phyloP scores from a whole-genome alignment of 2,888 invertebrate species.

The Neocrepidodera transversa region DNA sequence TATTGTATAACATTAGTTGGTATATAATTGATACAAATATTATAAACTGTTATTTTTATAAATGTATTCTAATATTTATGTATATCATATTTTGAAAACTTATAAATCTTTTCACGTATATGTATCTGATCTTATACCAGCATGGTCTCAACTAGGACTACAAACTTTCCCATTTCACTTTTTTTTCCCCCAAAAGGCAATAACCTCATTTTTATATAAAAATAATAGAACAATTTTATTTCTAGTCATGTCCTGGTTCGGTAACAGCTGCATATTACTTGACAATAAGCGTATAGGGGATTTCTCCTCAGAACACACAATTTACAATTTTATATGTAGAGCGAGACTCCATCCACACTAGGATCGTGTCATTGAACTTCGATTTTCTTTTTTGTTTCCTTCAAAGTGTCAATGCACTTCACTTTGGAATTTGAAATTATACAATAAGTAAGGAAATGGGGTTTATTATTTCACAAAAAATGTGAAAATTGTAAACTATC shows the following conservation, averaged over 20 bases:
- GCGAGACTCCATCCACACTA: conserved; percentile 6
- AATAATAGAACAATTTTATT: conserved; percentile 28
- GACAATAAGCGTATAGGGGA: conserved; percentile 30
- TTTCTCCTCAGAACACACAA: conserved; percentile 25
- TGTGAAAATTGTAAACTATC: too few species aligned
- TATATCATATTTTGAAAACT: neutral
- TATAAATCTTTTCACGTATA: neutral
- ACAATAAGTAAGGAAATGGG: too few species aligned
- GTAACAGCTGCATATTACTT: conserved; percentile 33
- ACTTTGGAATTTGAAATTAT: conserved; percentile 6
- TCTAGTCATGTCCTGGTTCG: conserved; percentile 32
- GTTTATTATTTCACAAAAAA: too few species aligned
- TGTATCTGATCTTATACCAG: neutral
- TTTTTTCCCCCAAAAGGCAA: conserved; percentile 11
- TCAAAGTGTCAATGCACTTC: conserved; percentile 13
- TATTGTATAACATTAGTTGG: too few species aligned
- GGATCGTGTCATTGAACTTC: conserved; percentile 27
- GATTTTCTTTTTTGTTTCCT: conserved; percentile 7
- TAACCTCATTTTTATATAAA: conserved; percentile 28
- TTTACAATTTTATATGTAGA: conserved; percentile 28
- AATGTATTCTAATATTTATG: too few species aligned
- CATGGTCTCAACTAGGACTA: neutral
- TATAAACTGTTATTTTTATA: too few species aligned
- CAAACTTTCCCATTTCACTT: conserved; percentile 4
- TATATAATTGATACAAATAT: too few species aligned